Evolutionary conservation across 2,797 vertebrate genomes (phyloP).

Genomic region (Cossypha dichroa): DNA sequence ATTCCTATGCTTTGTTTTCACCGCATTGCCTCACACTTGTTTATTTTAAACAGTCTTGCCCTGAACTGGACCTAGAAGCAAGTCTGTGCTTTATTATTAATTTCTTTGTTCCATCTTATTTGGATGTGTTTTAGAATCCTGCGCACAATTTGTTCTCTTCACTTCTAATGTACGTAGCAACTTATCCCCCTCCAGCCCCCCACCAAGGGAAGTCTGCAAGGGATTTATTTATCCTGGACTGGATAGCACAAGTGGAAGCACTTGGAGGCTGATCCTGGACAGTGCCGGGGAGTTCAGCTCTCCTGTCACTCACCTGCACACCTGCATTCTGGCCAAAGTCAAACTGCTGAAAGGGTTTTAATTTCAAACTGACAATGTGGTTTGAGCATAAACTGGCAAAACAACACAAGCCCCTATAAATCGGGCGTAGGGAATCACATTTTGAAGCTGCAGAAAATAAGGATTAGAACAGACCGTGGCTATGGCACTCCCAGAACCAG

Average conservation of each 20-base stretch:
- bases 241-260: background rate
- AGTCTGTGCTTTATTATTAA: background rate
- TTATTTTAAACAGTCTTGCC: slow-evolving; percentile 1
- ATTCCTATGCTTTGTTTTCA: background rate
- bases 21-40: background rate
- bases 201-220: background rate
- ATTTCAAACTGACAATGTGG: background rate
- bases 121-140: slow-evolving; percentile 11
- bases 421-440: background rate
- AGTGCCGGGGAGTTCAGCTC: background rate
- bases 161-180: background rate
- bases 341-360: slow-evolving; percentile 5
- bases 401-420: background rate
- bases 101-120: slow-evolving; percentile 5
- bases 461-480: background rate
- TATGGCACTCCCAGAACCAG: background rate
- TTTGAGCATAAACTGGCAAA: background rate
- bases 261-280: background rate
- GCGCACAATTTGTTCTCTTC: slow-evolving; percentile 40
- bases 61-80: background rate
- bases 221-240: slow-evolving; percentile 18
- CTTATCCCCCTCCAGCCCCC: background rate
- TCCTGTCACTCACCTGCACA: background rate
- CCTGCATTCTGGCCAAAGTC: background rate
- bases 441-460: background rate